phyloP scores from a whole-genome alignment of 35 echinoderm and acorn worm genomes.

The Eucidaris tribuloides region DNA sequence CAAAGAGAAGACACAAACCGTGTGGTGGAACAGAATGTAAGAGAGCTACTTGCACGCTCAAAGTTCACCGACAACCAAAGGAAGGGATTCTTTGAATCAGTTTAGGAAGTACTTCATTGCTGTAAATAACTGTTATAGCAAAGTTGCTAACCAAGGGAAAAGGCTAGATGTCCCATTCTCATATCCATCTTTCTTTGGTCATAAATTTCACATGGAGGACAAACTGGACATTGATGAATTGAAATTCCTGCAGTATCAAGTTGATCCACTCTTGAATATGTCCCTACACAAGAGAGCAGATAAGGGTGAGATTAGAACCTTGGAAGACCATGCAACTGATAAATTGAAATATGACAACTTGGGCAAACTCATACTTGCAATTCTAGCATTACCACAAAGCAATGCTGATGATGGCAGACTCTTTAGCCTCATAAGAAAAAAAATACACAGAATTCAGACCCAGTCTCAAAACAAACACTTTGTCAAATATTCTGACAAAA shows the following conservation, averaged over 20 bases:
- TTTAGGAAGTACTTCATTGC: slow-evolving; percentile 31
- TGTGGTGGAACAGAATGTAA: slow-evolving; percentile 38
- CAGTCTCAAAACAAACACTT: slow-evolving; percentile 1
- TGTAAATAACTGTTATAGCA: slow-evolving; percentile 18
- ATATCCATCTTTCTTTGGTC: slow-evolving; percentile 42
- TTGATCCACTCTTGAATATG: slow-evolving; percentile 23
- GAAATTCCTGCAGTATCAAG: slow-evolving; percentile 49
- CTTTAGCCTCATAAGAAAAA: slow-evolving; percentile 30
- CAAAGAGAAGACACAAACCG: slow-evolving; percentile 40
- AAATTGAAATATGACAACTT: slow-evolving; percentile 31
- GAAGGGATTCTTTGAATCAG: slow-evolving; percentile 25
- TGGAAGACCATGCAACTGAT: slow-evolving; percentile 25
- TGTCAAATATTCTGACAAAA: slow-evolving; percentile 17
- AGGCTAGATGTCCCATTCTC: slow-evolving; percentile 12
- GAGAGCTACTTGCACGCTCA: not conserved
- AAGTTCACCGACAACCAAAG: not conserved
- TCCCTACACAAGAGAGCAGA: slow-evolving; percentile 33
- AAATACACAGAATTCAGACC: slow-evolving; percentile 36
- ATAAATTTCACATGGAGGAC: slow-evolving; percentile 62
- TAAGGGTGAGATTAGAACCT: slow-evolving; percentile 2
- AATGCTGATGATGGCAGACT: slow-evolving; percentile 26
- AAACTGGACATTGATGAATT: slow-evolving; percentile 48
- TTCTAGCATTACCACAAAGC: slow-evolving; percentile 32
- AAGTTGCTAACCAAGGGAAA: slow-evolving; percentile 35
- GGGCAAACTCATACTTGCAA: slow-evolving; percentile 1